phyloP scores from a whole-genome alignment of 2,797 vertebrate species.

The Oryzias sinensis region DNA sequence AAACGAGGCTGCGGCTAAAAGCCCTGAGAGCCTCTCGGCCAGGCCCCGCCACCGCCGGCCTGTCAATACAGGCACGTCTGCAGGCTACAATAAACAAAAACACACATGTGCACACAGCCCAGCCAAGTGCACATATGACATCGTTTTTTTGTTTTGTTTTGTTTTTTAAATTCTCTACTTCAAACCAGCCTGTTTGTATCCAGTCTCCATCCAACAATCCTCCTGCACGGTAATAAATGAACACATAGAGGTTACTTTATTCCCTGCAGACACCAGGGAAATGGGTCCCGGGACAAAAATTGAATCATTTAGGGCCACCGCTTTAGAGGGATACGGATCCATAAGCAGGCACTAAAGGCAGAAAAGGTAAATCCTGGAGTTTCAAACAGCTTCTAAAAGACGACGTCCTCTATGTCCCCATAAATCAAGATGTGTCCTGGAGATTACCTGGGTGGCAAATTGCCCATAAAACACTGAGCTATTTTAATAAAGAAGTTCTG shows the following conservation, averaged over 20 bases:
- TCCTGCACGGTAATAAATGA: slow-evolving; percentile 23
- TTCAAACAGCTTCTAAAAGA: not conserved
- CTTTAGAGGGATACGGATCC: not conserved
- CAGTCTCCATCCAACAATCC: slow-evolving; percentile 37
- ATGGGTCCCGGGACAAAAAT: slow-evolving; percentile 19
- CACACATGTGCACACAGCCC: slow-evolving; percentile 13
- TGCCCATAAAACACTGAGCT: slow-evolving; percentile 4
- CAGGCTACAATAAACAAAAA: slow-evolving; percentile 28
- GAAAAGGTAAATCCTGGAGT: slow-evolving; percentile 6
- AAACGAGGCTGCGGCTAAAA: slow-evolving; percentile 63
- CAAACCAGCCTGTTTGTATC: slow-evolving; percentile 21
- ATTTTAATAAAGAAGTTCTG: slow-evolving; percentile 12
- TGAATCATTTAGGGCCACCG: not conserved
- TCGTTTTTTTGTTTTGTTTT: not conserved
- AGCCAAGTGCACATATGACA: slow-evolving; percentile 30
- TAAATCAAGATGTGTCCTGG: slow-evolving; percentile 16
- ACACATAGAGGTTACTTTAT: slow-evolving; percentile 30
- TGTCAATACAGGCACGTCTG: slow-evolving; percentile 59
- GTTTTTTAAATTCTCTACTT: slow-evolving; percentile 34
- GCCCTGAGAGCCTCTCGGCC: slow-evolving; percentile 61
- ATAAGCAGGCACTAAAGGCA: not conserved
- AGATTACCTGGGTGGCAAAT: not conserved
- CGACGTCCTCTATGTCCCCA: slow-evolving; percentile 4
- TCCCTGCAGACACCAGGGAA: slow-evolving; percentile 27
- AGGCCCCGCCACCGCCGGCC: slow-evolving; percentile 31